These are phyloP conservation scores for Sinopyrophorus schimmeli DNA, from an alignment of 2,888 invertebrate species.

Conservation along the genomic window DNA sequence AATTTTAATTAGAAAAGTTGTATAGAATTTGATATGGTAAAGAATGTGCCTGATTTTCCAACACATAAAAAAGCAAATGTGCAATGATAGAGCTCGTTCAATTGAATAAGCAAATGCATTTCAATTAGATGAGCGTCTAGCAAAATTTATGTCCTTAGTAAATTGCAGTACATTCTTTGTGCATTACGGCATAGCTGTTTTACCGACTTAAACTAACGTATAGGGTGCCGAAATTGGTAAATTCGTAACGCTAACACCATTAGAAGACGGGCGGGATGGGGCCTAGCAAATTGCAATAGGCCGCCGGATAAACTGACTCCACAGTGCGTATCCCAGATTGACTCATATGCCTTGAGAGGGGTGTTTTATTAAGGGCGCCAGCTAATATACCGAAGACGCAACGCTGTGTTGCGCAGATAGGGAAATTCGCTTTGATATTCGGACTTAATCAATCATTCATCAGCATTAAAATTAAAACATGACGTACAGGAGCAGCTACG, in stretches of 20 bases:
- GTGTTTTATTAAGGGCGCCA: constrained; percentile 45
- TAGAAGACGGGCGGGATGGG: constrained; percentile 41
- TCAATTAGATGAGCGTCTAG: constrained; percentile 54
- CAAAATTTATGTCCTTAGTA: constrained; percentile 47
- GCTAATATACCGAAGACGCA: constrained; percentile 42
- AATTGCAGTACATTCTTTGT: constrained; percentile 51
- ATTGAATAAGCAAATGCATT: constrained; percentile 42
- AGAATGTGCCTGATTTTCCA: no score
- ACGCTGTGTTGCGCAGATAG: constrained; percentile 33
- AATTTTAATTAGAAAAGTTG: no score
- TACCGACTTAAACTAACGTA: constrained; percentile 48
- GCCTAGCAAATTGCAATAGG: constrained; percentile 52
- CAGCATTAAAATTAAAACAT: constrained; percentile 47
- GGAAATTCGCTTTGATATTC: constrained; percentile 35
- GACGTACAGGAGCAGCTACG: constrained; percentile 33
- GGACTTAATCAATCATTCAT: constrained; percentile 47
- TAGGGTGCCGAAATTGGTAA: constrained; percentile 57
- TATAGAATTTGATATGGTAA: no score
- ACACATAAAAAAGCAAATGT: no score
- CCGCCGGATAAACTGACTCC: constrained; percentile 54
- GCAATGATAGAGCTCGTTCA: no score
- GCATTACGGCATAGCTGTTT: constrained; percentile 50
- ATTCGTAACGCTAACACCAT: constrained; percentile 58
- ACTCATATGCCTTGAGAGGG: constrained; percentile 48
- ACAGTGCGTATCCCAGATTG: constrained; percentile 57